phyloP scores from a whole-genome alignment of 2,797 vertebrate genomes.

The Ataeniobius toweri region DNA sequence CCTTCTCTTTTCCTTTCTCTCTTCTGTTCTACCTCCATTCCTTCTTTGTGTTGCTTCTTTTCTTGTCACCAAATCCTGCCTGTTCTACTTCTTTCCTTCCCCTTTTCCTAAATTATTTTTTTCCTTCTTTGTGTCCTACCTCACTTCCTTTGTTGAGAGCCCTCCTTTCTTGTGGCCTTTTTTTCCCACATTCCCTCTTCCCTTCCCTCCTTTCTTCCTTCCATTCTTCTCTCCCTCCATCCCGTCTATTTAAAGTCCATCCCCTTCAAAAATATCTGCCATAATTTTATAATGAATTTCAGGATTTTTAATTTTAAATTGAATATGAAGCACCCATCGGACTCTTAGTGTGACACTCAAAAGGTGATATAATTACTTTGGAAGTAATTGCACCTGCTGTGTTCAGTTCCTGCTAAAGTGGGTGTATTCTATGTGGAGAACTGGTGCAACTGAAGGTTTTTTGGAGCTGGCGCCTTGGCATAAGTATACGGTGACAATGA shows the following conservation, averaged over 20 bases:
- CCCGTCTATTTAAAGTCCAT: too few relatives aligned
- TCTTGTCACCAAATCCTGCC: not conserved
- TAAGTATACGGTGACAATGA: constrained; percentile 33
- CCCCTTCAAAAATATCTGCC: not conserved
- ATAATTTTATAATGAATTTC: not conserved
- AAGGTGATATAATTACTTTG: constrained; percentile 48
- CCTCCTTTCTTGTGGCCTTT: too few relatives aligned
- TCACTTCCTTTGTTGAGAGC: too few relatives aligned
- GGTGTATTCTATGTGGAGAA: not conserved
- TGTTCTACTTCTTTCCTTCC: not conserved
- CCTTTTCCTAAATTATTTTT: not conserved
- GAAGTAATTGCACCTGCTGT: constrained; percentile 43
- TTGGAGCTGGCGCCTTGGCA: not conserved
- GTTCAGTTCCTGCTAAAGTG: constrained; percentile 12
- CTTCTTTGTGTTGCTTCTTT: not conserved
- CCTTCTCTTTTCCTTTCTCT: not conserved
- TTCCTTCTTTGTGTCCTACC: not conserved
- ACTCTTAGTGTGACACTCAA: constrained; percentile 13
- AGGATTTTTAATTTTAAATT: not conserved
- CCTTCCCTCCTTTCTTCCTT: too few relatives aligned
- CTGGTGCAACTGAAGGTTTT: not conserved
- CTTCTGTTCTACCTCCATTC: not conserved
- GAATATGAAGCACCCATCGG: constrained; percentile 1
- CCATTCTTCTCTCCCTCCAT: too few relatives aligned
- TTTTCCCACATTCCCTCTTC: too few relatives aligned